Evolutionary conservation across 2,797 vertebrate genomes (phyloP), one percentile per base, ranked within the genome.

Genomic region (Mus caroli): DNA sequence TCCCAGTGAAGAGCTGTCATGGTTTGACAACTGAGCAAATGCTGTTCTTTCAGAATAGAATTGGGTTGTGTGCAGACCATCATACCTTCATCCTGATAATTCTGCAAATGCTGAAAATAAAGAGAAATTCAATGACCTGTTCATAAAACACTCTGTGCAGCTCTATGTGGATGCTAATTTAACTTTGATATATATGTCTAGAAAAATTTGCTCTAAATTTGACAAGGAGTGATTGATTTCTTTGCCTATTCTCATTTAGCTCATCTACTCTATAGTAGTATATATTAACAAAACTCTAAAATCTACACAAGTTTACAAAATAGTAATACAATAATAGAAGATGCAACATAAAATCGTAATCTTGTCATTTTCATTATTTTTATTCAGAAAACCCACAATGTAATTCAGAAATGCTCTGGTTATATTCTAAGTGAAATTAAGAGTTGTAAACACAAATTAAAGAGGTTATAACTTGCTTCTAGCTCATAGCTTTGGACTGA

Each of bases 21-120:
- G 37, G 7, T 46, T 83, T 96, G 93, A 90, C 62, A 92, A n/a
- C 43, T 96, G 76, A 84, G 67, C 4, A 95, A 93, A 87, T 85
- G 60, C 56, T 91, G 73, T 91, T 62, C 26, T 69, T 88, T 90
- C 40, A 94, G 77, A 31, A 91, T 37, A 67, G 19, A 90, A 89
- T 89, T 94, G 71, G 76, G 79, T 92, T 62, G 12, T 19, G 43
- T 92, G 46, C 28, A 92, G 6, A 17, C 56, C 96, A 79, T 71
- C 43, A 94, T 34, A 76, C 4, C 56, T 86, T 79, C 3, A 11
- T 79, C 2, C 17, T 50, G 34, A 64, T 90, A 76, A 77, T 84
- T 92, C 78, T 88, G 43, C 46, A 73, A 69, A 71, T 56, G 12
- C 19, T 64, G 26, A 15, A 60, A 91, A 37, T 67, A 78, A 69